phyloP scores from a whole-genome alignment of 1,140 invertebrate species.

The Cardiocondyla obscurior region DNA sequence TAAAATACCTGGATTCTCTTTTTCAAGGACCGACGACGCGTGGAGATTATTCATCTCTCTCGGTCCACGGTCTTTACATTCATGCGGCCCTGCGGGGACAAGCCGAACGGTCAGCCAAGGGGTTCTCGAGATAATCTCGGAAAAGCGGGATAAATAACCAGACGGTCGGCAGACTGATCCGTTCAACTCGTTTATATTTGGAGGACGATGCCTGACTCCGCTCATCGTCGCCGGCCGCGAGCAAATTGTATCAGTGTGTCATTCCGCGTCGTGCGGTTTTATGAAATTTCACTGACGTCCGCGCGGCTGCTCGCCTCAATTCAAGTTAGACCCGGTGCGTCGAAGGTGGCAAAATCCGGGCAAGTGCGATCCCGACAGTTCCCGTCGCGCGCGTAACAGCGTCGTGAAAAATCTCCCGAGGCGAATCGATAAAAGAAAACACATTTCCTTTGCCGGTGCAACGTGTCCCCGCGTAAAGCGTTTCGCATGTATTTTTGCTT shows the following conservation, averaged over 20 bases:
- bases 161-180: slow-evolving; percentile 61
- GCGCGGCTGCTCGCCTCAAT: slow-evolving; percentile 3
- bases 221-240: slow-evolving; percentile 17
- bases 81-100: slow-evolving; percentile 24
- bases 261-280: slow-evolving; percentile 40
- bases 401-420: background rate
- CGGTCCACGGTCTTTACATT: background rate
- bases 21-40: background rate
- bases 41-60: slow-evolving; percentile 35
- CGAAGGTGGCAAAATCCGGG: slow-evolving; percentile 5
- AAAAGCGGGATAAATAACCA: slow-evolving; percentile 70
- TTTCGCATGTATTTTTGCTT: background rate
- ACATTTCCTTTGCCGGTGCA: background rate
- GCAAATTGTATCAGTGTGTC: slow-evolving; percentile 41
- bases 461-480: background rate
- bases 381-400: background rate
- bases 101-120: slow-evolving; percentile 49
- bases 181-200: slow-evolving; percentile 71
- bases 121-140: slow-evolving; percentile 66
- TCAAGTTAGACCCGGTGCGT: background rate
- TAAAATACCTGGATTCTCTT: background rate
- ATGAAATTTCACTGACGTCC: slow-evolving; percentile 47
- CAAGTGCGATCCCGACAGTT: background rate
- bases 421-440: background rate
- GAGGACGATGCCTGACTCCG: slow-evolving; percentile 56